Base-by-base conservation (phyloP, 2,888 invertebrate genomes). In the Drosophila longiperda region DNA sequence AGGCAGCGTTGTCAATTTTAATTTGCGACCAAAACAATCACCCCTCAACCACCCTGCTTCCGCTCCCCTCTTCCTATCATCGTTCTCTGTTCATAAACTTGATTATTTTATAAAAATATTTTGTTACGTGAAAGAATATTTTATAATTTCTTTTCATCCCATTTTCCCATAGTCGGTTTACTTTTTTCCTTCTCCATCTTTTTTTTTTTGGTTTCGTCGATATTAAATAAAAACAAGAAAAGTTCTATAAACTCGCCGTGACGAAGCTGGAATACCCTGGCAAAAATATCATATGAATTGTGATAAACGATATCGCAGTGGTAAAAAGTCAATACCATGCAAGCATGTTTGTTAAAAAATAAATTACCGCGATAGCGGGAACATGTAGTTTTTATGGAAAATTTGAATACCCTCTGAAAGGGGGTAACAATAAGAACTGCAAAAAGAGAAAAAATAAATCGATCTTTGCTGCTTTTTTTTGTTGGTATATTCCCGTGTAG, bases 91-190 rank as follows among this genome's bases (percentile, higher is more conserved):
- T 40, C 57, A 20, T 60, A 76, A 81, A 87, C 78, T 81, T 84
- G 86, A 86, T 84, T 88, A 88, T 84, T 84, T 86, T 88, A 88
- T 81, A 88, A 84, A 84, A 84, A 84, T 84, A 88, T 88, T 88
- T 88, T 88, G 83, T 80, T 88, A 76, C 81, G 87, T 84, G 75
- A 74, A 80, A 88, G 81, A 88, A 88, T 61, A 86, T 83, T 88
- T 76, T 68, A 55, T 75, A 11, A 63, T 75, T 66, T 75, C 73
- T 57, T 52, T 63, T 65, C 34, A 17, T 23, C 11, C 45, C 49
- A 20, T 20, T 59, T 48, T 58, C 34, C 50, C 45, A 40, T 7
- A 26, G 38, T 26, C 11, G 20, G 55, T 57, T n/a, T 8, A 42
- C 8, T 42, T 29, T 42, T 29, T 40, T 40, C 36, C 17, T 54